Percentiles rank a stretch among this genome's conserved stretches.
phyloP scores from a whole-genome alignment of 1,140 invertebrate genomes.

The Drosophila ogumai region DNA sequence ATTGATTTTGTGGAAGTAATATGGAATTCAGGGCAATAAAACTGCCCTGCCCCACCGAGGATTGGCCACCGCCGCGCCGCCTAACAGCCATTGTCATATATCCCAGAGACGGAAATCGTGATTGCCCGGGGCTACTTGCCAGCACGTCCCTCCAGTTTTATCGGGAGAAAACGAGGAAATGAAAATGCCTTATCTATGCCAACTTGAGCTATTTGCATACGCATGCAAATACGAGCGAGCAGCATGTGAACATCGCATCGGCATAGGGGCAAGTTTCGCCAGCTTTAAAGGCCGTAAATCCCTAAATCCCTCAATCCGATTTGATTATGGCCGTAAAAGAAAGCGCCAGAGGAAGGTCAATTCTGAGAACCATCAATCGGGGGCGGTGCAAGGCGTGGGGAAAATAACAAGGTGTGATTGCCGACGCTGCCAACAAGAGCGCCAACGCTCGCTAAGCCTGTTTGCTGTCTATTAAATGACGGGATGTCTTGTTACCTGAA shows the following conservation, averaged over 20 bases:
- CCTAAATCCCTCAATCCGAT: constrained; percentile 55
- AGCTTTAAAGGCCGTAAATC: constrained; percentile 60
- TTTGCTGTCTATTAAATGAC: constrained; percentile 63
- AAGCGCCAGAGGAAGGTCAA: constrained; percentile 24
- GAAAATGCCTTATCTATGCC: constrained; percentile 59
- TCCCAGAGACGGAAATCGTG: constrained; percentile 61
- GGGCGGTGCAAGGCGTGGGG: background rate
- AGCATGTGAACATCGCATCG: constrained; percentile 8
- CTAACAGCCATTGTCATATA: constrained; percentile 38
- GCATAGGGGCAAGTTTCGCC: constrained; percentile 36
- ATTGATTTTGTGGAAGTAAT: constrained; percentile 55
- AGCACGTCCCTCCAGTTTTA: constrained; percentile 51
- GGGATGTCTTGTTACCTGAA: constrained; percentile 39
- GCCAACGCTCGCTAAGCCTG: constrained; percentile 34
- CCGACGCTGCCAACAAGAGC: constrained; percentile 45
- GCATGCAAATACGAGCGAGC: constrained; percentile 57
- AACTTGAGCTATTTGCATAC: constrained; percentile 39
- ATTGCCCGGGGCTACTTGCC: constrained; percentile 58
- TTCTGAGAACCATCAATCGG: constrained; percentile 8
- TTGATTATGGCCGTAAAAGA: constrained; percentile 41
- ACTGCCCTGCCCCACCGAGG: constrained; percentile 58
- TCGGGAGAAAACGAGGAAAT: constrained; percentile 49
- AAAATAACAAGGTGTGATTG: constrained; percentile 40
- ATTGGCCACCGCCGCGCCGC: constrained; percentile 10
- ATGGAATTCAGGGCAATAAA: constrained; percentile 55